Percentiles rank a stretch among this genome's conserved stretches.
Evolutionary conservation across 1,140 invertebrate species (phyloP).

Genomic region (Drosophila azteca): DNA sequence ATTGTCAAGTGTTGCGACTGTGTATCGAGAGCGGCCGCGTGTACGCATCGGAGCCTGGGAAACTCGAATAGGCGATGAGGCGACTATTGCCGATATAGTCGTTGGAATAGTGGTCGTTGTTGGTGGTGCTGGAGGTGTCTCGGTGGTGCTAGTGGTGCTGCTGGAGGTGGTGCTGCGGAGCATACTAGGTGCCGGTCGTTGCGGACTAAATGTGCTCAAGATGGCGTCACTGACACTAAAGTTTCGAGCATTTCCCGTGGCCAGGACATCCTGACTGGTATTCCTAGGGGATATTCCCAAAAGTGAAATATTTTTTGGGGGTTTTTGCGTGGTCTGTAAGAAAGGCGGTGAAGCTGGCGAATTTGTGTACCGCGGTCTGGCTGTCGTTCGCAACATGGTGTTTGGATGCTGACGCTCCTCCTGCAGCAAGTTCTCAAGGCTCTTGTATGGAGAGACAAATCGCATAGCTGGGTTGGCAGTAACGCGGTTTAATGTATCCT

Average conservation of each 20-base stretch:
- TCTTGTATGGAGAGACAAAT: conserved; percentile 82
- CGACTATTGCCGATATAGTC: conserved; percentile 53
- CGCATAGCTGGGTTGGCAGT: conserved; percentile 60
- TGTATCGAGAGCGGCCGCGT: conserved; percentile 75
- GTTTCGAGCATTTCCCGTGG: conserved; percentile 56
- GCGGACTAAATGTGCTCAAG: conserved; percentile 64
- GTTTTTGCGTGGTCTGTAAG: conserved; percentile 60
- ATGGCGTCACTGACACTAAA: conserved; percentile 76
- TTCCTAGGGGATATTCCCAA: conserved; percentile 41
- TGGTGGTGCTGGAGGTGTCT: conserved; percentile 9
- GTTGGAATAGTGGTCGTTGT: conserved; percentile 31
- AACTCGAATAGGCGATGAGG: conserved; percentile 48
- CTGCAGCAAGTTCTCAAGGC: conserved; percentile 75
- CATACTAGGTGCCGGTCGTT: conserved; percentile 24
- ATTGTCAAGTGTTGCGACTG: conserved; percentile 56
- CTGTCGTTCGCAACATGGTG: conserved; percentile 41
- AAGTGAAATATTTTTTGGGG: conserved; percentile 58
- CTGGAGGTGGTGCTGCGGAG: conserved; percentile 36
- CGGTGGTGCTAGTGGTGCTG: conserved; percentile 35
- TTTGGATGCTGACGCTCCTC: conserved; percentile 56
- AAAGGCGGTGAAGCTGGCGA: conserved; percentile 25
- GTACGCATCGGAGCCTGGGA: conserved; percentile 34
- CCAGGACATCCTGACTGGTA: conserved; percentile 52
- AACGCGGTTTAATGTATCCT: conserved; percentile 66
- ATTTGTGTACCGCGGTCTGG: conserved; percentile 54